Evolutionary conservation across 2,888 invertebrate species (phyloP), one percentile per base, ranked within the genome.

Genomic region (Anorthoa munda): DNA sequence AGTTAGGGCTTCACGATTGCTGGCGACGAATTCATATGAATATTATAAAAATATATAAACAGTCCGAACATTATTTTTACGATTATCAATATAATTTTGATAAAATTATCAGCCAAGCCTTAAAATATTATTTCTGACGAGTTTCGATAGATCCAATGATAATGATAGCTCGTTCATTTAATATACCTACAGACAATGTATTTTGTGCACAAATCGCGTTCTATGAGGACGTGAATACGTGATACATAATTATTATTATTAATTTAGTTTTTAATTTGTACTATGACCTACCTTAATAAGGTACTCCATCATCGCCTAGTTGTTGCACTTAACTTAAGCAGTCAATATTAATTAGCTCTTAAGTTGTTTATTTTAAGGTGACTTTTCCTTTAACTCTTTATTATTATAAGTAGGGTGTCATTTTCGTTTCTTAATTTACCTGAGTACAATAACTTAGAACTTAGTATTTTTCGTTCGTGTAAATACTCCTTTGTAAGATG

Each of bases 401-500:
- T 74, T 75, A 81, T 74, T 80, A 71, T 88, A 87, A 87, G 85
- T 87, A 86, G 87, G 88, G 83, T 90, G 89, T 91, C 90, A 89
- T 87, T 90, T 89, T 91, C 85, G 84, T 89, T 87, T 90, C 87
- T 90, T 91, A 84, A 85, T 91, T 91, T 90, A 91, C 92, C 90
- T 91, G 93, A 94, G 92, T 94, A 94, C 94, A 93, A 92, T 93
- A 91, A 91, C 89, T 86, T 90, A 91, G 89, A 88, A 85, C 87
- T 87, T 92, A 91, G 91, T 88, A 86, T 90, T 83, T 88, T 87
- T 88, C 82, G 86, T 89, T 89, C 85, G 75, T 95, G 94, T 94
- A 95, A 90, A 95, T 95, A 94, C 89, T 90, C 86, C 89, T 86
- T 85, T 92, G 90, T 94, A 93, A 93, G 87, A 87, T 88, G 88